Base-by-base conservation (phyloP, 1,140 invertebrate species). In the Globodera rostochiensis region DNA sequence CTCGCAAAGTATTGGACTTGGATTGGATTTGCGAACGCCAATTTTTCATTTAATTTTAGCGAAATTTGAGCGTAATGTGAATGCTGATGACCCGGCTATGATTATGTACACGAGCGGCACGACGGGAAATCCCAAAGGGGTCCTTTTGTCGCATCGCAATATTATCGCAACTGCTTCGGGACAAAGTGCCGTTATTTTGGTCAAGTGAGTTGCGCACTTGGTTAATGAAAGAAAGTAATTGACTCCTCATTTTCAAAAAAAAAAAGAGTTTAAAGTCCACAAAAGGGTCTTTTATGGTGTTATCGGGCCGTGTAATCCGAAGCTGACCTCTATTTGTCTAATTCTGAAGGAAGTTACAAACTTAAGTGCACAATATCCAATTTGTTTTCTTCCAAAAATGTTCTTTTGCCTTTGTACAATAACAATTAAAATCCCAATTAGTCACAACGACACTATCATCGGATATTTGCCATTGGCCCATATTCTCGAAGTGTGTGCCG, bases 91-190 rank as follows among this genome's bases (percentile, higher is more conserved):
- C 87, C 93, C 93, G 19, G 95, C 95, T 25, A 95, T 97, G 85
- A 94, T 97, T 67, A 97, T 97, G 95, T 98, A 97, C 91, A 97
- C 96, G 0, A 95, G 94, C 84, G 96, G 96, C 3, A 96, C 95
- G 0, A 97, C 95, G 0, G 95, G 96, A 50, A 93, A 94, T 78
- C 80, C 82, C 1, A 83, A 83, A 46, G 82, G 82, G 8, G 82
- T 83, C 9, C 67, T 74, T 21, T 73, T 89, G 67, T 94, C 95
- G 0, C 96, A 99, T 90, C 93, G 92, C 84, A 98, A 98, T 91
- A 93, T 98, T 86, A 93, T 98, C 82, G 92, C 93, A 53, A 95
- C 95, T 4, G 93, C 97, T 87, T 94, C 95, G 87, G 94, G 95
- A 6, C 98, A 96, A 90, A 93, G 93, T 53, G 94, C 95, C 88